Percentiles rank a stretch among this genome's conserved stretches.
phyloP scores from a whole-genome alignment of 2,888 invertebrate genomes.

The Trachelus troglodyta region DNA sequence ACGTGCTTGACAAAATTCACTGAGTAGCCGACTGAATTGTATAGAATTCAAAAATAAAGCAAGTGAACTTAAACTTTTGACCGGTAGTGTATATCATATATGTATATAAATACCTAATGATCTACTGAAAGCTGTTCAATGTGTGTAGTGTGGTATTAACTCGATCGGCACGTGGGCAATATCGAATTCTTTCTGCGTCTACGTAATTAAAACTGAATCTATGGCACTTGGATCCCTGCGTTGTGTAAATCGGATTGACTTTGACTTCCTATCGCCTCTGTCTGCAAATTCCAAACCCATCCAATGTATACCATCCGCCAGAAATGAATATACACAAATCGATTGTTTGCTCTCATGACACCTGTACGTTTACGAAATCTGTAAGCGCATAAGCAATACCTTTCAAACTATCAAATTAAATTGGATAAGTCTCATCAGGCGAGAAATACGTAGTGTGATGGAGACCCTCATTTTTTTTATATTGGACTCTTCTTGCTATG shows the following conservation, averaged over 20 bases:
- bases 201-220: no score
- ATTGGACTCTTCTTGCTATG: neutral
- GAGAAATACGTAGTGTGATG: neutral
- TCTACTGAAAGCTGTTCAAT: no score
- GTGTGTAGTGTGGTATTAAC: no score
- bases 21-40: no score
- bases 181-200: no score
- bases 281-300: neutral
- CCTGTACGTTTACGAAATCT: neutral
- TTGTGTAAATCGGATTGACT: neutral
- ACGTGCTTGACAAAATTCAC: no score
- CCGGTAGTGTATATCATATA: slow-evolving; percentile 12
- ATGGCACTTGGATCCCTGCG: neutral
- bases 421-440: neutral
- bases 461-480: neutral
- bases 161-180: no score
- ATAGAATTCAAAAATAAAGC: no score
- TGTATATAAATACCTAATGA: no score
- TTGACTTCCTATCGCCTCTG: neutral
- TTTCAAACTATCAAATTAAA: neutral
- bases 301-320: neutral
- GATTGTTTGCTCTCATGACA: neutral
- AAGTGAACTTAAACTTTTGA: no score
- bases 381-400: no score
- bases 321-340: neutral